Conservation (phyloP, 1,140 invertebrate genomes). For the Neodiprion fabricii region DNA sequence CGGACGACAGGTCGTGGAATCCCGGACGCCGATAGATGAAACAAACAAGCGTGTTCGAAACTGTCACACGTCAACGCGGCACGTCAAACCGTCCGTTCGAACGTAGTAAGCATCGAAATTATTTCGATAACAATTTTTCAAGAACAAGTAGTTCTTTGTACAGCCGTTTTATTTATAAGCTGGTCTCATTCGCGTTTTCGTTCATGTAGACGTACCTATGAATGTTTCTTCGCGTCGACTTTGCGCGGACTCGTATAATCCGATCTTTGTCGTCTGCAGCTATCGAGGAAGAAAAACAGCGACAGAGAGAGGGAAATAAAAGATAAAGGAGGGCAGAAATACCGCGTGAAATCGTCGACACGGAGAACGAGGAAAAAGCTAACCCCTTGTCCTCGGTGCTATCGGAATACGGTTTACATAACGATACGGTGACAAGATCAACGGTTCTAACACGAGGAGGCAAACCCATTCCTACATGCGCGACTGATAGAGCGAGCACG, state of each 20-base stretch:
- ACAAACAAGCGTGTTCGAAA: no score
- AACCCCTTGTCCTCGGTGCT: conserved; percentile 31
- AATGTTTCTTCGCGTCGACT: neutral
- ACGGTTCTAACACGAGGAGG: conserved; percentile 12
- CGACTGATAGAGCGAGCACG: neutral
- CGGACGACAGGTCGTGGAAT: no score
- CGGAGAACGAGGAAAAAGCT: conserved; percentile 7
- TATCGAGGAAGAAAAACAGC: neutral
- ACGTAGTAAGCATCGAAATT: neutral
- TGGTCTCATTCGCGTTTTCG: neutral
- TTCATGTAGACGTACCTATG: neutral
- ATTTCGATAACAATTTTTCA: neutral
- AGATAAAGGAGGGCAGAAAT: neutral
- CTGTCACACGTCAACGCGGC: no score
- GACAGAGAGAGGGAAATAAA: conserved; percentile 21
- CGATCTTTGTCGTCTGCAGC: neutral
- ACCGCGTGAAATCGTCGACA: neutral
- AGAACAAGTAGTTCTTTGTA: neutral
- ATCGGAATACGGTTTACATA: conserved; percentile 45
- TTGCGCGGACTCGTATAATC: neutral
- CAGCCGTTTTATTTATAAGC: neutral
- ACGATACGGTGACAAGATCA: conserved; percentile 32
- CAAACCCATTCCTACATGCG: neutral
- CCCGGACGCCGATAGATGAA: no score
- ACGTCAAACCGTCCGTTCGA: neutral